Base-by-base conservation (phyloP, 2,113 vertebrate genomes). In the Ochotona princeps region DNA sequence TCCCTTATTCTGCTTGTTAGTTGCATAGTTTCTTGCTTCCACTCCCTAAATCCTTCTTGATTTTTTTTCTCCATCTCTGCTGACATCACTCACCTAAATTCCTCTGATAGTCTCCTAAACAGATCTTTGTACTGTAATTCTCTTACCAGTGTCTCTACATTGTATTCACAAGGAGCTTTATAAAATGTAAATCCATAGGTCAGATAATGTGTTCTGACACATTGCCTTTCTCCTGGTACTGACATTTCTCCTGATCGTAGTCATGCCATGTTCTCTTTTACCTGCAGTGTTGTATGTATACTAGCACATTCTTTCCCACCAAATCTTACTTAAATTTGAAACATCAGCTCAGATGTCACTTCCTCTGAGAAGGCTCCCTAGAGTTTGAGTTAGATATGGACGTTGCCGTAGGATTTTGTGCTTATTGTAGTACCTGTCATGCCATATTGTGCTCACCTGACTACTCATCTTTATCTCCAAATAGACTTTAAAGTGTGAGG, bases 401-500 rank as follows among this genome's bases (percentile, higher is more conserved):
- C 80, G 20, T 83, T 54, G 12, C 11, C 13, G 15, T 49, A 80
- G 51, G 81, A 76, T 83, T 92, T 90, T 54, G 8, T 75, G 44
- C 20, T 70, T 61, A 25, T 7, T 47, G 13, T n/a, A 54, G 32
- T 14, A 76, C 12, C 8, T 67, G 17, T 76, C 47, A 76, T n/a
- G 75, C 38, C 17, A 54, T 79, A 51, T 49, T 60, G 2, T 61
- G n/a, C 74, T 75, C 83, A 49, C 32, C 25, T 75, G 1, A 38
- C 74, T 80, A 57, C 25, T 84, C 60, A 60, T 76, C 12, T 81
- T 80, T 91, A 75, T 94, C 26, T 87, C 51, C 67, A 60, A 35
- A 30, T 49, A 79, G 44, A 72, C 17, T 57, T 23, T 49, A 30
- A 87, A 66, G 35, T 83, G 38, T 88, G n/a, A 74, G 38, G n/a